A percentile compares a stretch with the other conserved stretches of the same genome.
phyloP scores from a whole-genome alignment of 1,140 invertebrate species.

The Camponotus vicinus region DNA sequence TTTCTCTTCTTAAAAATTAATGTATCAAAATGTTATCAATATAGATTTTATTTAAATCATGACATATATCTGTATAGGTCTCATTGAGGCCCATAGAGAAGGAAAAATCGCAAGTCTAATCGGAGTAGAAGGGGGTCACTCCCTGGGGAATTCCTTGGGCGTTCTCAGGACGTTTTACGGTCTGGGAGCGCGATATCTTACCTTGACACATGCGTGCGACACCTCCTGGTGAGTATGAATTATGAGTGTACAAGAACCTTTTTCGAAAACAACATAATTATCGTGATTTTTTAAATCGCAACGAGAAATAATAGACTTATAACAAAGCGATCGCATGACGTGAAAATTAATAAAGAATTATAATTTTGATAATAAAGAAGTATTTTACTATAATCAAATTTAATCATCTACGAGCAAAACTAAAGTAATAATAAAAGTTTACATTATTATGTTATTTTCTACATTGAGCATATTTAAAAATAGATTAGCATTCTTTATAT shows the following conservation, averaged over 20 bases:
- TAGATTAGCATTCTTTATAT: background rate
- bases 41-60: background rate
- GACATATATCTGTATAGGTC: slow-evolving; percentile 75
- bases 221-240: slow-evolving; percentile 89
- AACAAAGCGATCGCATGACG: background rate
- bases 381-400: background rate
- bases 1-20: background rate
- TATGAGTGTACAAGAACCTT: background rate
- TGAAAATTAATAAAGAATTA: background rate
- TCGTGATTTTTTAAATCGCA: background rate
- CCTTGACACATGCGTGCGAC: slow-evolving; percentile 90
- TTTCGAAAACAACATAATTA: slow-evolving; percentile 1
- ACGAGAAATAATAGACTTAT: background rate
- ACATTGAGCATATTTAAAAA: background rate
- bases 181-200: slow-evolving; percentile 92
- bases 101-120: slow-evolving; percentile 89
- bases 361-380: background rate
- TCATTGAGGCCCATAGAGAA: slow-evolving; percentile 87
- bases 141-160: slow-evolving; percentile 93
- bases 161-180: slow-evolving; percentile 94
- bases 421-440: background rate
- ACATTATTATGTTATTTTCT: background rate
- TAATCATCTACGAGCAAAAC: background rate
- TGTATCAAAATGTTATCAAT: background rate
- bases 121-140: slow-evolving; percentile 91